A percentile compares a stretch with the other conserved stretches of the same genome.
phyloP scores from a whole-genome alignment of 2,888 invertebrate species.

The Anagyrus pseudococci region DNA sequence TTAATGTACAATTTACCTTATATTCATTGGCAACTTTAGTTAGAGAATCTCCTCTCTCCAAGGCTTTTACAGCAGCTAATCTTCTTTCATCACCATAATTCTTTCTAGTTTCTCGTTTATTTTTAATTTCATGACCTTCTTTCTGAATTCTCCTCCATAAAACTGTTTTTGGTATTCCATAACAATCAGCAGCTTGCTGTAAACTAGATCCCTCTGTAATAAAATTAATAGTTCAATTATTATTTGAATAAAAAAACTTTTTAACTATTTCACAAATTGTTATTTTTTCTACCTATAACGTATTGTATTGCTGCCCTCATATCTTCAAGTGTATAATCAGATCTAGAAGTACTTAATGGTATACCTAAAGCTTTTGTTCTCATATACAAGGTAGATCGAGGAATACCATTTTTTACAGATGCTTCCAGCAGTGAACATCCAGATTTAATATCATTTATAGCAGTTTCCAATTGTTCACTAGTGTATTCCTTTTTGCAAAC shows the following conservation, averaged over 20 bases:
- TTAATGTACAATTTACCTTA: conserved; percentile 48
- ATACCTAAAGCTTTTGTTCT: conserved; percentile 59
- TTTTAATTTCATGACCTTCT: conserved; percentile 52
- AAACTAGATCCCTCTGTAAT: conserved; percentile 58
- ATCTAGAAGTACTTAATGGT: conserved; percentile 56
- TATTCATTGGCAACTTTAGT: conserved; percentile 60
- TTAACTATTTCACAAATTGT: background rate
- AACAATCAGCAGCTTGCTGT: conserved; percentile 60
- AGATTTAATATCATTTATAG: conserved; percentile 57
- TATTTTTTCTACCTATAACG: conserved; percentile 53
- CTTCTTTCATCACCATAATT: conserved; percentile 56
- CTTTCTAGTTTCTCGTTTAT: conserved; percentile 51
- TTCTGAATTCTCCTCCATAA: conserved; percentile 62
- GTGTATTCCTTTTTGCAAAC: conserved; percentile 53
- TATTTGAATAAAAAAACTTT: background rate
- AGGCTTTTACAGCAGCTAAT: conserved; percentile 59
- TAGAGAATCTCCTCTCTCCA: conserved; percentile 60
- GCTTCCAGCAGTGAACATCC: conserved; percentile 60
- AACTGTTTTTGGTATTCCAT: conserved; percentile 62
- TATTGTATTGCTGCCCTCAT: conserved; percentile 60
- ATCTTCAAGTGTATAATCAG: conserved; percentile 60
- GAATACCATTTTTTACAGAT: conserved; percentile 58
- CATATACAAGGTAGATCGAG: conserved; percentile 61
- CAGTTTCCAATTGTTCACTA: conserved; percentile 57
- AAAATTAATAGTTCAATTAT: conserved; percentile 13